A percentile compares a stretch with the other conserved stretches of the same genome.
phyloP scores from a whole-genome alignment of 1,140 invertebrate species.

The Daktulosphaira vitifoliae region DNA sequence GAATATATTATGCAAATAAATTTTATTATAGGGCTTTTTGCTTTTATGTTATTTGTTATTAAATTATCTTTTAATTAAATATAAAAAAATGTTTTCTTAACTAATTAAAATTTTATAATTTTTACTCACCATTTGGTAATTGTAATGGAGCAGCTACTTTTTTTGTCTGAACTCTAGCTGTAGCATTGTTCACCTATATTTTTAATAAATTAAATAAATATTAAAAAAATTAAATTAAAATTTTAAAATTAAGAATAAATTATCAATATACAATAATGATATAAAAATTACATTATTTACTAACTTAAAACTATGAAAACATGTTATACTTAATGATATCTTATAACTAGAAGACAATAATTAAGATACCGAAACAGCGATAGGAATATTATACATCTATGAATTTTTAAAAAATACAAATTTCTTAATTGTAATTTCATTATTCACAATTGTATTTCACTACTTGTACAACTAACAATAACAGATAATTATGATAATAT shows the following conservation, averaged over 20 bases:
- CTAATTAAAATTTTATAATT: conserved; percentile 3
- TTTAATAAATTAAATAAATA: conserved; percentile 35
- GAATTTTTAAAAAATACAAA: too few relatives aligned
- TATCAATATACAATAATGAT: conserved; percentile 31
- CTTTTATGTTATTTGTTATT: too few relatives aligned
- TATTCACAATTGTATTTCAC: conserved; percentile 6
- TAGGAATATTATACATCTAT: too few relatives aligned
- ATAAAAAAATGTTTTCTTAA: not conserved
- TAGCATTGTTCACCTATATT: conserved; percentile 91
- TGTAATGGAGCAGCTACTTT: conserved; percentile 64
- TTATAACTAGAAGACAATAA: too few relatives aligned
- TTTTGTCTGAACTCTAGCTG: conserved; percentile 94
- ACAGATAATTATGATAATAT: not conserved
- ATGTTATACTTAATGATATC: too few relatives aligned
- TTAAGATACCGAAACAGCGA: too few relatives aligned
- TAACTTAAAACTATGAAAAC: not conserved
- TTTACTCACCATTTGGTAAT: conserved; percentile 80
- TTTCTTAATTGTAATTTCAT: conserved; percentile 25
- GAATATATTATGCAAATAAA: not conserved
- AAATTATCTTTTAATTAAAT: too few relatives aligned
- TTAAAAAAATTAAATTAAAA: not conserved
- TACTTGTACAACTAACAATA: too few relatives aligned
- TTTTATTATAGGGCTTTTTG: too few relatives aligned
- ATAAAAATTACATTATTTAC: not conserved
- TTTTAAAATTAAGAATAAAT: not conserved